Base-by-base conservation (phyloP, 2,797 vertebrate species). In the Enteromius fasciolatus region DNA sequence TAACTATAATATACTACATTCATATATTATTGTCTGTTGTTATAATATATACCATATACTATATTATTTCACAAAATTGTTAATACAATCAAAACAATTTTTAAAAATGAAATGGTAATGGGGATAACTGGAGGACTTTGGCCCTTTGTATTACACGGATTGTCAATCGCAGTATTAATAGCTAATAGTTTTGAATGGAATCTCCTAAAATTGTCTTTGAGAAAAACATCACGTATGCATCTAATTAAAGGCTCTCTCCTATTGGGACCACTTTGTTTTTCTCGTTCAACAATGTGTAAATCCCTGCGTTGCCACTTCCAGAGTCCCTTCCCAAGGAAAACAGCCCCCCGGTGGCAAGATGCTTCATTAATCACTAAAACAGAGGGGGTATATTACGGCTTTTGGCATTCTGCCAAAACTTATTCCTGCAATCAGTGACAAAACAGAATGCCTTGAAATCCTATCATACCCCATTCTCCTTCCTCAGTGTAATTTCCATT, bases 381-480 rank as follows among this genome's bases (percentile, higher is more conserved):
- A 90, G 70, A 85, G 41, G 50, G 63, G 79, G 84, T 87, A 72
- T 76, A 81, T 80, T 70, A 64, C 69, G 36, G 44, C 85, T 48
- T 85, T 76, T 89, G 81, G 87, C 85, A 76, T 48, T 15, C 36
- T 70, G 72, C 83, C 84, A 89, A 85, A 87, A 63, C 85, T 85
- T 66, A 87, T 86, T 85, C 36, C 79, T 81, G 78, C 46, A 86
- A 81, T 84, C 79, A 81, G 54, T 48, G 61, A 69, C 79, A 85
- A 89, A 87, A 68, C 17, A 80, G 67, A 63, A 83, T 84, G 89
- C 83, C 87, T 90, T 92, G 82, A 89, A 91, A 88, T 88, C 70
- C 76, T 33, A 89, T 61, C 74, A 82, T 74, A 31, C 33, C 81
- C 76, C 28, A 80, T 25, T 64, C 54, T 59, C 41, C 48, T 63